Base-by-base conservation (phyloP, 1,140 invertebrate species). In the Macrosteles quadrilineatus region DNA sequence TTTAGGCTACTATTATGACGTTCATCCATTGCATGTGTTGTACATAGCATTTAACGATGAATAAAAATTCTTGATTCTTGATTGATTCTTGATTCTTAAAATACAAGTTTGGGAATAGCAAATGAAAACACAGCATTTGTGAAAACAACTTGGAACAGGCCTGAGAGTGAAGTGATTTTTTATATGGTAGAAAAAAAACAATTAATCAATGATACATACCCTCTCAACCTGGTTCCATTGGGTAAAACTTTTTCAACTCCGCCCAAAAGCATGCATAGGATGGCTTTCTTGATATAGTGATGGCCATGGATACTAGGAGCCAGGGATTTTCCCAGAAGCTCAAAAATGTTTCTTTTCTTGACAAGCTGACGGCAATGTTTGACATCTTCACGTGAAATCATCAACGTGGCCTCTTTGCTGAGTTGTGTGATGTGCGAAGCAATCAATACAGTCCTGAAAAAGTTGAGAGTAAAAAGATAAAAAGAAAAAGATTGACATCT, bases 241-340 rank as follows among this genome's bases (percentile, higher is more conserved):
- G 91, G 91, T 32, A 99, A 82, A 36, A 96, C 83, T 83, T 99
- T 99, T 82, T 99, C 98, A 67, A 93, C 91, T 0, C 98, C 98
- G 23, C 98, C 98, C 0, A 99, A 83, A 23, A 99, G 79, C 74
- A 99, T 86, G 78, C 98, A 99, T 0, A 99, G 82, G 72, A 99
- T 93, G 1, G 98, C 97, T 78, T 95, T 95, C 80, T 99, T 99
- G 2, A 99, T 95, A 77, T 92, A 98, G 25, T 95, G 91, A 80
- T 99, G 95, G 0, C 98, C 98, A 80, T 98, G 94, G 79, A 99
- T 99, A 3, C 97, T 98, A 0, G 98, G 98, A 0, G 98, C 98
- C 53, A 99, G 80, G 0, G 97, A 99, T 78, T 92, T 90, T 43
- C 93, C 87, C 11, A 99, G 83, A 64, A 96, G 80, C 68, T 98